Evolutionary conservation across 1,140 invertebrate species (phyloP), one percentile per base, ranked within the genome.

Genomic region (Homarus americanus): DNA sequence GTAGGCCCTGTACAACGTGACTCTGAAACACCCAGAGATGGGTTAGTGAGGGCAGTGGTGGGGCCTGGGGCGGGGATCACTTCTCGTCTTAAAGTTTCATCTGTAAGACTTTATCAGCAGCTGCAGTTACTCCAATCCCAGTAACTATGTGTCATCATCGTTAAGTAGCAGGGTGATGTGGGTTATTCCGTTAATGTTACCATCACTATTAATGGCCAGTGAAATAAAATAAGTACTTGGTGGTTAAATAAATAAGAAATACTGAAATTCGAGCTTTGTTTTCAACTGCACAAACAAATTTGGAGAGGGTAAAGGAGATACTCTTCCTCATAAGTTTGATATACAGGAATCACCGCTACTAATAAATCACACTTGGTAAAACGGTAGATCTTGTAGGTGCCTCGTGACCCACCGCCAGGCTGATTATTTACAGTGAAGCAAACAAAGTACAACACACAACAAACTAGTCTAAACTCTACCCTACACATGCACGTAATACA

Each of bases 1-100:
- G 95, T 92, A 97, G 94, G 93, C 96, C 95, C 91, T 95, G 95
- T 92, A 97, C 96, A 79, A 95, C 96, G 94, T 96, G 96, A 93
- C 95, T 96, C 96, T 97, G 95, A 91, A 95, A 95, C 82, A 28
- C 72, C 72, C 80, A 73, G 73, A 20, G 66, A 76, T 12, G 36
- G 58, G 76, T 87, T 78, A 87, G 86, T 44, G 38, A 36, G 49
- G 58, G 38, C 24, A 20, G 53, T 34, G 75, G 76, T 73, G 75
- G 44, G n/a, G n/a, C 63, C 63, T 7, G 3, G 24, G 63, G 63
- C 63, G 24, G 24, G 24, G 63, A 7, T 58, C 63, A 32, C 63
- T 28, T 69, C 63, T 5, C 28, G 24, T 32, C 63, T 9, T 7
- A 28, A 28, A 69, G 63, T 69, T 32, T 32, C 63, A 69, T 7